Evolutionary conservation across 2,797 vertebrate species (phyloP).

Genomic region (Betta splendens): DNA sequence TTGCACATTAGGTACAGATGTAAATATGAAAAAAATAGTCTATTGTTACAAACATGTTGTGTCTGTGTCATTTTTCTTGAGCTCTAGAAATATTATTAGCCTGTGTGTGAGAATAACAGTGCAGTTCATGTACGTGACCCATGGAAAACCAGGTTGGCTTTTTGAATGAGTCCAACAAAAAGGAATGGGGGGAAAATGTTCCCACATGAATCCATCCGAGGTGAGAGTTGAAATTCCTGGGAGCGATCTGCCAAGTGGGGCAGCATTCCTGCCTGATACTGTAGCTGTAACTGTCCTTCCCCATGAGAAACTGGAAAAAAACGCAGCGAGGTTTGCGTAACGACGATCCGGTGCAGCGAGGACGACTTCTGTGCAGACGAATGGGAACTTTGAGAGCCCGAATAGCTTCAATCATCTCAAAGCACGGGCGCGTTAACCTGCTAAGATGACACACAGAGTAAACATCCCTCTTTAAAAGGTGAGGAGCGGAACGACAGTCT

Average conservation of each 20-base stretch:
- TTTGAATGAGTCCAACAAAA: slow-evolving; percentile 25
- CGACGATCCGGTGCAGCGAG: slow-evolving; percentile 26
- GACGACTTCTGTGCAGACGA: slow-evolving; percentile 13
- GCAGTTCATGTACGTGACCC: slow-evolving; percentile 16
- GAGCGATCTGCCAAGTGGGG: slow-evolving; percentile 50
- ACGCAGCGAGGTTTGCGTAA: slow-evolving; percentile 20
- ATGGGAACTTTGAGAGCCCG: background rate
- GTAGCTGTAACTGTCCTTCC: slow-evolving; percentile 32
- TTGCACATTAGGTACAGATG: slow-evolving; percentile 88
- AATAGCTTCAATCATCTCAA: background rate
- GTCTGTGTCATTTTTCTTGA: slow-evolving; percentile 80
- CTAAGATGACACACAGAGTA: background rate
- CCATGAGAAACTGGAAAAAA: slow-evolving; percentile 42
- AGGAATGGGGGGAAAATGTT: slow-evolving; percentile 24
- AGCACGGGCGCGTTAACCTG: background rate
- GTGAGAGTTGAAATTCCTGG: slow-evolving; percentile 40
- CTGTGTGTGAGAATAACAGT: no score
- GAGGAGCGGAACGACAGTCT: background rate
- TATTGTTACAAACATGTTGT: slow-evolving; percentile 85
- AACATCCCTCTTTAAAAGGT: background rate
- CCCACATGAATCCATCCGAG: slow-evolving; percentile 32
- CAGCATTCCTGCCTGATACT: slow-evolving; percentile 46
- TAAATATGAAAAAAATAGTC: slow-evolving; percentile 86
- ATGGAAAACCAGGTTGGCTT: slow-evolving; percentile 17
- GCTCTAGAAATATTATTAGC: slow-evolving; percentile 4